Base-by-base conservation (phyloP, 1,140 invertebrate species). In the Aricia agestis region DNA sequence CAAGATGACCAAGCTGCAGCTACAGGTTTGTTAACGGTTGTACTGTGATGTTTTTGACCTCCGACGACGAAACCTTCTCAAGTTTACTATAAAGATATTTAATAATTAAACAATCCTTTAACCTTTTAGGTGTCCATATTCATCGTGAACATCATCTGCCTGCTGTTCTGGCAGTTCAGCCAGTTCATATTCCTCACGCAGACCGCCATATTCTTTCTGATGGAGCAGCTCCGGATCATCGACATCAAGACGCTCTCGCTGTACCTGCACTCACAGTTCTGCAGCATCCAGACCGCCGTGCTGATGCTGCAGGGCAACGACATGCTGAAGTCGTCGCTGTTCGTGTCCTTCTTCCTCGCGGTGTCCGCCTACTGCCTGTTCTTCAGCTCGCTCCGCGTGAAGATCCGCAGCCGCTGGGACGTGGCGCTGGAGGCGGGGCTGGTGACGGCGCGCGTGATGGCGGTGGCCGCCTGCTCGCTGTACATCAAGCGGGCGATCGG, bases 171-270 rank as follows among this genome's bases (percentile, higher is more conserved):
- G 94, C 95, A 97, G 85, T 97, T 97, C 92, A 94, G 95, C 1
- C 96, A 97, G 79, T 97, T 97, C 83, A 93, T 96, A 61, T 93
- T 97, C 68, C 84, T 95, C 0, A 96, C 95, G 0, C 96, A 97
- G 83, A 91, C 94, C 2, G 80, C 93, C 18, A 93, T 95, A 2
- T 85, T 95, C 32, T 88, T 94, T 32, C 92, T 94, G 36, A 92
- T 95, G 58, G 95, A 95, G 76, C 93, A 95, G 78, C 74, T 95
- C 4, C 92, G 89, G 69, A 93, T 94, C 57, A 93, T 95, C 9
- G 89, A 93, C 11, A 87, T 91, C 0, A 87, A 92, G 70, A 78
- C 92, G 0, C 88, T 93, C 6, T 90, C 85, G 13, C 79, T 92
- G 3, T 87, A 93, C 59, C 89, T 92, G 31, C 83, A 94, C 79